Evolutionary conservation across 2,797 vertebrate species (phyloP), one percentile per base, ranked within the genome.

Genomic region (Myripristis murdjan): DNA sequence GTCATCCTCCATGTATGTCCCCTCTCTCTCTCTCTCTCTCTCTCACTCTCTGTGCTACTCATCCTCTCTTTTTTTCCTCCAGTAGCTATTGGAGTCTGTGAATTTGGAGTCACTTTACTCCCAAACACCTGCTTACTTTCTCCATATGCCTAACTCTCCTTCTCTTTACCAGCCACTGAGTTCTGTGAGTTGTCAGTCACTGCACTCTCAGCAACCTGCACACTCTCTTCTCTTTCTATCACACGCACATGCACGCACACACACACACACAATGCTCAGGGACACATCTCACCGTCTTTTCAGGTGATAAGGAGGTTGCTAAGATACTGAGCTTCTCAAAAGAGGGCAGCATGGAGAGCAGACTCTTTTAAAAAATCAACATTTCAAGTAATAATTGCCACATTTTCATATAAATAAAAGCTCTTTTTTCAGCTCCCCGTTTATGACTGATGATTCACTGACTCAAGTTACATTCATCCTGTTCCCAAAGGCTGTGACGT

Each of bases 261-360:
- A 23, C 33, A 11, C 61, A 39, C 43, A 52, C 31, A 60, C 62
- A 28, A 10, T 9, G 5, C 41, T 49, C 35, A 48, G 43, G 52
- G 24, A 70, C 24, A 64, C 57, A 71, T 68, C 49, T 44, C 18
- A 65, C 64, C 49, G 31, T 76, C 77, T 46, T 54, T 52, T 49
- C 71, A 49, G 78, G 76, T 64, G 75, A 51, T 72, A 24, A 72
- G 60, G 20, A 47, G 64, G 91, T 88, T 92, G 91, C 89, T 92
- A 87, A 77, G 90, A 82, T 79, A 91, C 68, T 61, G 52, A 65
- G 54, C 31, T 52, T 53, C 70, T 74, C 43, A 41, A 59, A 22
- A 20, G 37, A 74, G 31, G n/a, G 51, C 54, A 49, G 63, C 39
- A 74, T 75, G 28, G 5, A 66, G 71, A 16, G 58, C 75, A 55